These are phyloP conservation scores for Harpagus bidentatus DNA, from an alignment of 2,113 vertebrate species.

Conservation along the genomic window DNA sequence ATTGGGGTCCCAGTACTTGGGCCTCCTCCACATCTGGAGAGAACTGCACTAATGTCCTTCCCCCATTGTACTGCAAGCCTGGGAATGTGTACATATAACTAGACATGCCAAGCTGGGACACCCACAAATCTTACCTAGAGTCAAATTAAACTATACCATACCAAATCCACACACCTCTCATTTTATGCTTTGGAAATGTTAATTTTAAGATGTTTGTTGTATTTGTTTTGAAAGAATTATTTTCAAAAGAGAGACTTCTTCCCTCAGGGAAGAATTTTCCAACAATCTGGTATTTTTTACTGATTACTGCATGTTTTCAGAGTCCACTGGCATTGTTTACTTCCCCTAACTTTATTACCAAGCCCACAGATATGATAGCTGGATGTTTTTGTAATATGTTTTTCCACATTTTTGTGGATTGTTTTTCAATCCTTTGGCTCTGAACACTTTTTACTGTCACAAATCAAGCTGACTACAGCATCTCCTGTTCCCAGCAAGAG, in stretches of 20 bases:
- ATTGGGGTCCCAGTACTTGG: not conserved
- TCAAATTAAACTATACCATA: not conserved
- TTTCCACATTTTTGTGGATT: not conserved
- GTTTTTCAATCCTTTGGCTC: not conserved
- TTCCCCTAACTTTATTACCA: constrained; percentile 26
- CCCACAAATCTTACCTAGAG: not conserved
- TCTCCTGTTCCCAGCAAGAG: not conserved
- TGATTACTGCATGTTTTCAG: not conserved
- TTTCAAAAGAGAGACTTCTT: not conserved
- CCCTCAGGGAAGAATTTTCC: not conserved
- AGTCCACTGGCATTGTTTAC: not conserved
- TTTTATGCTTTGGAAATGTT: not conserved
- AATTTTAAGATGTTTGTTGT: not conserved
- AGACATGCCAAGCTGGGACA: not conserved
- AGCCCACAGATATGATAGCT: not conserved
- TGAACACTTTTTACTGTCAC: not conserved
- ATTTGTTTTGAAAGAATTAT: not conserved
- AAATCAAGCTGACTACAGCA: not conserved
- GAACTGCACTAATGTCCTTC: not conserved
- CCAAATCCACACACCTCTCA: not conserved
- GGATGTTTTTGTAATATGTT: not conserved
- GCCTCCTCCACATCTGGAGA: not conserved
- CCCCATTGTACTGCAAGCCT: not conserved
- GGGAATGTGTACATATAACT: rapidly evolving
- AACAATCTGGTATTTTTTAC: not conserved